A percentile compares a stretch with the other conserved stretches of the same genome.
phyloP scores from a whole-genome alignment of 2,797 vertebrate species.

The Thunnus albacares region DNA sequence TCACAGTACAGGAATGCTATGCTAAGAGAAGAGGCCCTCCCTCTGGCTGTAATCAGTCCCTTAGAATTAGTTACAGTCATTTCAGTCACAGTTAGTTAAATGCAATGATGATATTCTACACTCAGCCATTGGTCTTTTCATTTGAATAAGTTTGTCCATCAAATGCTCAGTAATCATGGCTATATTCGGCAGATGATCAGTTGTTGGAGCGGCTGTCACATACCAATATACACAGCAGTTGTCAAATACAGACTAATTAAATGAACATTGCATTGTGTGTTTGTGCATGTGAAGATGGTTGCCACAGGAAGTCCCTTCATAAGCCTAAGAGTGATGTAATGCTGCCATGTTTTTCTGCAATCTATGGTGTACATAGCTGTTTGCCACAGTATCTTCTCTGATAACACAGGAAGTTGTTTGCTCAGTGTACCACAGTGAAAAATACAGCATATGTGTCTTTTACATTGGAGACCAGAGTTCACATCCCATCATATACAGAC shows the following conservation, averaged over 20 bases:
- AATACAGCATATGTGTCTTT: background rate
- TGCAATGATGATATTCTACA: background rate
- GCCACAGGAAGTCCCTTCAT: background rate
- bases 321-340: background rate
- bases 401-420: background rate
- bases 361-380: background rate
- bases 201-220: background rate
- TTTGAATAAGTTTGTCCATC: background rate
- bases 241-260: background rate
- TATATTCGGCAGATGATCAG: background rate
- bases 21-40: conserved; percentile 15
- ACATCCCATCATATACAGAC: background rate
- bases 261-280: background rate
- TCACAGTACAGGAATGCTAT: conserved; percentile 4
- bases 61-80: background rate
- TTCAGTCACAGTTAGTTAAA: background rate
- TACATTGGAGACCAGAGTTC: background rate
- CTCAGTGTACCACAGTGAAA: background rate
- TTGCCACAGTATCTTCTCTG: background rate
- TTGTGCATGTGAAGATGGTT: background rate
- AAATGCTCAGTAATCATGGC: background rate
- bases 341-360: background rate
- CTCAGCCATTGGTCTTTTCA: background rate
- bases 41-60: background rate
- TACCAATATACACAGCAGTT: background rate